These are phyloP conservation scores for Oophaga sylvatica DNA, from an alignment of 2,797 vertebrate genomes.

Conservation along the genomic window DNA sequence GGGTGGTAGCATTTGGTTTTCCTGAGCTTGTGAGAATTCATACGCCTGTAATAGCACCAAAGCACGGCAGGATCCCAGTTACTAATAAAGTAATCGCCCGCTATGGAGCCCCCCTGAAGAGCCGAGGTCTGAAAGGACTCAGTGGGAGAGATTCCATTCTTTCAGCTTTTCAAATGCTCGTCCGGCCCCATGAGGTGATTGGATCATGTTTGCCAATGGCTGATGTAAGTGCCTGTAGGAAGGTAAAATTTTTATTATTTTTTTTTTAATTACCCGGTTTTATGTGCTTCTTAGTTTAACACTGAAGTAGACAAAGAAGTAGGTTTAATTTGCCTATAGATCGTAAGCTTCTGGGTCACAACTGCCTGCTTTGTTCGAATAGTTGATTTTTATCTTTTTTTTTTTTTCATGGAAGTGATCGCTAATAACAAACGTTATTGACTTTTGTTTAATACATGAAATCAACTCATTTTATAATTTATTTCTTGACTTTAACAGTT, in stretches of 20 bases:
- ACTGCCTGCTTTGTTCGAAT: neutral
- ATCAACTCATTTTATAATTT: neutral
- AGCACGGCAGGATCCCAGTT: conserved; percentile 60
- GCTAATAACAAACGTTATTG: neutral
- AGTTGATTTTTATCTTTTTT: neutral
- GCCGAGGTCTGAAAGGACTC: conserved; percentile 61
- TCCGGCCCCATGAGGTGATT: conserved; percentile 60
- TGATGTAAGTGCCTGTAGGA: conserved; percentile 61
- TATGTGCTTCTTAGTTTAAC: conserved; percentile 41
- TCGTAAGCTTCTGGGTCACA: conserved; percentile 20
- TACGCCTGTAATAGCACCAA: conserved; percentile 62
- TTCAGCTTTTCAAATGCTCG: conserved; percentile 62
- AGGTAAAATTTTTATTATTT: conserved; percentile 57
- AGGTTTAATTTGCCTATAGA: conserved; percentile 20
- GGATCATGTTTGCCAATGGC: conserved; percentile 63
- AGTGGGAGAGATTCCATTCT: conserved; percentile 63
- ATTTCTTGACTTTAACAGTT: neutral
- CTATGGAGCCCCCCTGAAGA: conserved; percentile 60
- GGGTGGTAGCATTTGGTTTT: conserved; percentile 63
- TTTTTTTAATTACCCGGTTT: conserved; percentile 56
- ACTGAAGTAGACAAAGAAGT: conserved; percentile 3
- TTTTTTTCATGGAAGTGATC: neutral
- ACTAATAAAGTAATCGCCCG: conserved; percentile 63
- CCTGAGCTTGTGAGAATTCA: conserved; percentile 62
- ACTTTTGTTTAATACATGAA: neutral